Base-by-base conservation (phyloP, 2,797 vertebrate species). In the Gallirallus australis region DNA sequence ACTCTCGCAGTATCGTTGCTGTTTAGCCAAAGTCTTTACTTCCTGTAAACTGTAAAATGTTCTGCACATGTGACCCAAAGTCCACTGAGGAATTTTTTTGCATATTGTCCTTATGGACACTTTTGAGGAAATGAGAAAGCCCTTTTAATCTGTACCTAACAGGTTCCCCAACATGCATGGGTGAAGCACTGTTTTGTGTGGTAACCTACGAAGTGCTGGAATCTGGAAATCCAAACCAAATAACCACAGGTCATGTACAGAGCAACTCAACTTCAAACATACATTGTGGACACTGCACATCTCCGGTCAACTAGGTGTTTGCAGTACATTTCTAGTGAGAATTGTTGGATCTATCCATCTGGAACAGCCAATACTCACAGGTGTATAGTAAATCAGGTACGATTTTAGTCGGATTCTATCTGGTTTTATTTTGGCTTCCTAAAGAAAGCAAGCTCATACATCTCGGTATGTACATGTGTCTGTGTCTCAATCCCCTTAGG, bases 271-370 rank as follows among this genome's bases (percentile, higher is more conserved):
- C 18, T 65, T 48, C 35, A 64, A 78, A 79, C 0, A 9, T 5
- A 10, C 1, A 5, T 9, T 12, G 28, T 33, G 24, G 24, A 53
- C n/a, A 15, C 21, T 27, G 3, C 2, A 0, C 30, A 8, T 20
- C 9, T 1, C 2, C 42, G 27, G 16, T 48, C 65, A 90, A 2
- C 12, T 15, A 21, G 77, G 35, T 21, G 20, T 65, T 48, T 72
- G 37, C 16, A 33, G 4, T n/a, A 47, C 13, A 17, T 39, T 65
- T 39, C 20, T 37, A 6, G 10, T 6, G 52, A 81, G 47, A 81
- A 83, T 37, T 18, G 9, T 15, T 83, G 48, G 35, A 60, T 6
- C 18, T 56, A 1, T 11, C 7, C 23, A 21, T 39, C 47, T 56
- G 56, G 50, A 75, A 48, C 10, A 16, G 50, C 15, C 50, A 66